phyloP scores from a whole-genome alignment of 2,797 vertebrate genomes.

The Silurus lanzhouensis region DNA sequence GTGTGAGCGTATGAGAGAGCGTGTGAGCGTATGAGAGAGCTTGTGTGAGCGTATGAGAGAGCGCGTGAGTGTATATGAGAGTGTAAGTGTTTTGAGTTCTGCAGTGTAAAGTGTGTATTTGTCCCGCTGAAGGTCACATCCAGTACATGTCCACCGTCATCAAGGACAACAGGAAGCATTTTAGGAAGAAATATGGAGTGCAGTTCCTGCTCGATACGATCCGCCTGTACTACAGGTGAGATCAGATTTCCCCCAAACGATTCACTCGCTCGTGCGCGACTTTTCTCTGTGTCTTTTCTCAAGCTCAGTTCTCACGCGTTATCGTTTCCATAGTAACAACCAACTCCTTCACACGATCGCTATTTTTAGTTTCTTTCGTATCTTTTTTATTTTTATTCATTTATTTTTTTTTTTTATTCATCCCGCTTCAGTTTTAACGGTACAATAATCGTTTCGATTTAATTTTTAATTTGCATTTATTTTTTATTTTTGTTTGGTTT shows the following conservation, averaged over 20 bases:
- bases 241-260: slow-evolving; percentile 29
- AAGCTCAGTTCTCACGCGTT: background rate
- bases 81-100: background rate
- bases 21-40: no score
- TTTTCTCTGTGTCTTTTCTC: no score
- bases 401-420: no score
- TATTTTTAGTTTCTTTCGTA: no score
- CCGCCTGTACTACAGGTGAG: slow-evolving; percentile 92
- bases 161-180: slow-evolving; percentile 95
- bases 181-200: slow-evolving; percentile 92
- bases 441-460: no score
- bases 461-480: no score
- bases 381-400: no score
- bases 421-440: no score
- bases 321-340: background rate
- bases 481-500: no score
- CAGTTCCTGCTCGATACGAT: slow-evolving; percentile 93
- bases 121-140: slow-evolving; percentile 83
- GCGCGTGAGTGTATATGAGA: background rate
- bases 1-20: no score
- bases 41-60: no score
- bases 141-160: slow-evolving; percentile 97
- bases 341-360: background rate
- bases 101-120: slow-evolving; percentile 38
- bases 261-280: background rate